Evolutionary conservation across 2,113 vertebrate genomes (phyloP).

Genomic region (Fregetta grallaria): DNA sequence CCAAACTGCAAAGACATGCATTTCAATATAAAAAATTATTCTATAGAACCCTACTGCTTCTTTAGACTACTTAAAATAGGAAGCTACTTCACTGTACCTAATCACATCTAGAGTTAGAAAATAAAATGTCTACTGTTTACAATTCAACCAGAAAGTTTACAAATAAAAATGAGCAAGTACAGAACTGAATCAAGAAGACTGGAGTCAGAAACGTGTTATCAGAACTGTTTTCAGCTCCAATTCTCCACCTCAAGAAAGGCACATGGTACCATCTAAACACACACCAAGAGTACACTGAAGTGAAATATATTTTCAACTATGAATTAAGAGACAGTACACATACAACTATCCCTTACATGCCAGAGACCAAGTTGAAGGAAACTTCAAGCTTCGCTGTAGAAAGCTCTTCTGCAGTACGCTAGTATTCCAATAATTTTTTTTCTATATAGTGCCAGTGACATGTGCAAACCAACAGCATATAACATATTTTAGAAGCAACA

Average conservation of each 20-base stretch:
- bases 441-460: background rate
- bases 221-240: background rate
- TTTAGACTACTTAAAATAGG: background rate
- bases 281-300: background rate
- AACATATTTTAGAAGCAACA: background rate
- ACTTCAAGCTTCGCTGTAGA: background rate
- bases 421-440: rapidly evolving
- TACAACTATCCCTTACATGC: background rate
- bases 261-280: background rate
- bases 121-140: background rate
- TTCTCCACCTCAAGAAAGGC: background rate
- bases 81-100: background rate
- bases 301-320: background rate
- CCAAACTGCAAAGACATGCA: background rate
- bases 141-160: background rate
- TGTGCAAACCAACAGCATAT: background rate
- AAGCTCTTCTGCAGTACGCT: background rate
- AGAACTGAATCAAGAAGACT: background rate
- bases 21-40: background rate
- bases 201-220: background rate
- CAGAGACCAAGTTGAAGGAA: background rate
- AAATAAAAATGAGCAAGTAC: background rate
- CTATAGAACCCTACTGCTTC: background rate
- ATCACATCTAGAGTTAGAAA: background rate
- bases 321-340: background rate